Conservation (phyloP, 2,113 vertebrate species). For the Podarcis cretensis region DNA sequence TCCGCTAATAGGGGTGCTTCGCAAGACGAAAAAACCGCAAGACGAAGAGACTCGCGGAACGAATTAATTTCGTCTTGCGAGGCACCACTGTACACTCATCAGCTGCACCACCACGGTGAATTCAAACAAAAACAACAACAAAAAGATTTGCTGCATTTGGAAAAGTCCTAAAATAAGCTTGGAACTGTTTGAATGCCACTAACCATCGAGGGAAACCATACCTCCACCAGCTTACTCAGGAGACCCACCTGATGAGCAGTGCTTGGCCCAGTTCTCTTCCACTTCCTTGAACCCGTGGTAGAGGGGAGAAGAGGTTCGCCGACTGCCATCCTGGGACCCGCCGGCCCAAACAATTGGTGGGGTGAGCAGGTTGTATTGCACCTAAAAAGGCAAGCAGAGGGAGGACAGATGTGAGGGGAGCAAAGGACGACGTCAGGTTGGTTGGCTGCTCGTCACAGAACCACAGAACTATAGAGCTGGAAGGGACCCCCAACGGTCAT, state of each 20-base stretch:
- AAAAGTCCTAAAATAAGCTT: neutral
- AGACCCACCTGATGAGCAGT: slow-evolving; percentile 87
- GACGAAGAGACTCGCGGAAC: no score
- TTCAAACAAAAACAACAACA: neutral
- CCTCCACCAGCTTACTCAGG: neutral
- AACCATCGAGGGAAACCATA: neutral
- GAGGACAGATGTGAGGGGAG: neutral
- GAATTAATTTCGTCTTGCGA: no score
- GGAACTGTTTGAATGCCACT: neutral
- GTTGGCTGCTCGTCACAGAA: neutral
- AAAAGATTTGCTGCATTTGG: neutral
- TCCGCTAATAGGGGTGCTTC: no score
- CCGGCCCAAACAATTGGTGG: slow-evolving; percentile 85
- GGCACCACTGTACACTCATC: no score
- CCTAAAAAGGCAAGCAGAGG: slow-evolving; percentile 69
- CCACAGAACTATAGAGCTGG: no score
- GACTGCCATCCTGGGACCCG: slow-evolving; percentile 84
- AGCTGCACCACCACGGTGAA: no score
- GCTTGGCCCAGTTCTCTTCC: slow-evolving; percentile 98
- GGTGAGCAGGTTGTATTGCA: slow-evolving; percentile 95
- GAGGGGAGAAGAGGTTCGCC: slow-evolving; percentile 78
- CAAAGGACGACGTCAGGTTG: neutral
- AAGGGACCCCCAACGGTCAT: no score
- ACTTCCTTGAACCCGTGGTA: slow-evolving; percentile 98
- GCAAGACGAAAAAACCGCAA: no score